Conservation (phyloP, 2,797 vertebrate genomes). For the Gorsachius magnificus region DNA sequence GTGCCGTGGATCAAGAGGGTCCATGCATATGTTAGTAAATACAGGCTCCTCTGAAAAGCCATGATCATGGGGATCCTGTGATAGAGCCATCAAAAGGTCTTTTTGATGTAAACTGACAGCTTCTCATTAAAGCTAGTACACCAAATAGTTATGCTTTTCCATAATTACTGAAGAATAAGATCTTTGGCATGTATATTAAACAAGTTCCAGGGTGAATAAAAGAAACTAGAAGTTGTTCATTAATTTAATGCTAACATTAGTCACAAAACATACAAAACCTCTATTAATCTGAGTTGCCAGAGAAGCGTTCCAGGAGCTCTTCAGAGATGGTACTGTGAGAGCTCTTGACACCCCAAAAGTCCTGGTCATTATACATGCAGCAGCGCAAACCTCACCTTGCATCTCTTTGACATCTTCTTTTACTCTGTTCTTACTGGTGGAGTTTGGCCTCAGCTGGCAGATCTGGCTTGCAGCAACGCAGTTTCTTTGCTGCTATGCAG, state of each 20-base stretch:
- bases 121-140: background rate
- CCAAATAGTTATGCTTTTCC: background rate
- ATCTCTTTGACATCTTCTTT: background rate
- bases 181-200: background rate
- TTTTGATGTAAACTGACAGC: background rate
- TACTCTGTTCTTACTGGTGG: rapidly evolving
- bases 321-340: background rate
- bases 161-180: background rate
- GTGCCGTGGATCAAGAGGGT: background rate
- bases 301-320: rapidly evolving
- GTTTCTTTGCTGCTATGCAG: background rate
- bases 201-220: background rate
- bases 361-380: background rate
- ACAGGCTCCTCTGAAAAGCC: background rate
- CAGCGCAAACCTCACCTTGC: background rate
- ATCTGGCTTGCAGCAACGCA: background rate
- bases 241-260: background rate
- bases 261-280: background rate
- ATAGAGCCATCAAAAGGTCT: background rate
- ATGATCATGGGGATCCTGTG: background rate
- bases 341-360: background rate
- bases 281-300: background rate
- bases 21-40: background rate
- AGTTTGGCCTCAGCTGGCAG: background rate
- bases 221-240: background rate